A percentile compares a stretch with the other conserved stretches of the same genome.
phyloP scores from a whole-genome alignment of 2,797 vertebrate genomes.

The Mastacembelus armatus region DNA sequence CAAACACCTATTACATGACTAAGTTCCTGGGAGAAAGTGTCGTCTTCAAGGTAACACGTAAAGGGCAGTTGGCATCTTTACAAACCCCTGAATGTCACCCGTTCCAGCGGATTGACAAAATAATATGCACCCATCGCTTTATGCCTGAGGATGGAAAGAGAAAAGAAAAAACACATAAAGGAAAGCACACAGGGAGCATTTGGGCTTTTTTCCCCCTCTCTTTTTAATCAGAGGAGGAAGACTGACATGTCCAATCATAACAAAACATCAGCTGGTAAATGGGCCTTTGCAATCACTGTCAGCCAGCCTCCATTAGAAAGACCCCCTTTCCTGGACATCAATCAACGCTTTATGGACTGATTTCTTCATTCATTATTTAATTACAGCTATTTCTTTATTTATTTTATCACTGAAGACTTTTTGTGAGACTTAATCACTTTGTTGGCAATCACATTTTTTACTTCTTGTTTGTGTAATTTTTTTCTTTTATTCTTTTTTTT shows the following conservation, averaged over 20 bases:
- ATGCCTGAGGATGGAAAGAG: constrained; percentile 84
- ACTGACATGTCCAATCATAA: constrained; percentile 99
- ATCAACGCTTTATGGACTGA: constrained; percentile 89
- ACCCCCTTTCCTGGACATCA: constrained; percentile 93
- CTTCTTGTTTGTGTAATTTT: constrained; percentile 69
- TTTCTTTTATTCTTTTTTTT: constrained; percentile 19
- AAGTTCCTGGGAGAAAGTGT: constrained; percentile 34
- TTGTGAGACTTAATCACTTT: constrained; percentile 77
- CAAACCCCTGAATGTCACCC: constrained; percentile 87
- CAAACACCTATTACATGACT: constrained; percentile 45
- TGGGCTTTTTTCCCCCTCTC: constrained; percentile 81
- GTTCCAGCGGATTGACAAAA: constrained; percentile 94
- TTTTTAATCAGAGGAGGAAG: constrained; percentile 99
- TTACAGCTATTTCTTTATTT: constrained; percentile 82
- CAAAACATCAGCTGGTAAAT: constrained; percentile 96
- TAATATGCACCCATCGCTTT: constrained; percentile 96
- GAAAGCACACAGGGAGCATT: constrained; percentile 91
- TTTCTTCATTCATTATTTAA: constrained; percentile 85
- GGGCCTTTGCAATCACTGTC: constrained; percentile 95
- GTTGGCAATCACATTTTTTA: constrained; percentile 75
- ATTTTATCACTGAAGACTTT: constrained; percentile 80
- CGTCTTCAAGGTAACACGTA: constrained; percentile 66
- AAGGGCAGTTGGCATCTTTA: constrained; percentile 72
- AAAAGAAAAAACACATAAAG: constrained; percentile 78
- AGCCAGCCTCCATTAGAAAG: constrained; percentile 91